A percentile compares a stretch with the other conserved stretches of the same genome.
phyloP scores from a whole-genome alignment of 1,140 invertebrate genomes.

The Tetramorium parvispinum region DNA sequence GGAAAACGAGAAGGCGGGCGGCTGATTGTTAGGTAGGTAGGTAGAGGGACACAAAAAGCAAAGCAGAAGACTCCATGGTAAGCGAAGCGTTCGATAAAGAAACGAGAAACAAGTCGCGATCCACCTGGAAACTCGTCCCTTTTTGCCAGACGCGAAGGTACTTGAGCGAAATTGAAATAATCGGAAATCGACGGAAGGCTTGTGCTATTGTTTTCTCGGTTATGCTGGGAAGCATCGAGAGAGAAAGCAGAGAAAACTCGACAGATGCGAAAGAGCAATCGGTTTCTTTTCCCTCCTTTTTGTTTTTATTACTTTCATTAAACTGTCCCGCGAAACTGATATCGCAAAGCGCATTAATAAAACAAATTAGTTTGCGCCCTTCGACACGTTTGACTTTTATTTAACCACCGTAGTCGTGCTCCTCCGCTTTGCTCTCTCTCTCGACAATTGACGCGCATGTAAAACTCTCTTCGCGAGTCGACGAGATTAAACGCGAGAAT shows the following conservation, averaged over 20 bases:
- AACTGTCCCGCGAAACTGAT: conserved; percentile 50
- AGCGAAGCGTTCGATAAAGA: conserved; percentile 57
- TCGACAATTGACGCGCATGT: conserved; percentile 39
- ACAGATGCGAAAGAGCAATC: conserved; percentile 12
- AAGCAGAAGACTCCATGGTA: conserved; percentile 39
- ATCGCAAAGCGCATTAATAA: conserved; percentile 34
- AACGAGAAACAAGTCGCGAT: conserved; percentile 53
- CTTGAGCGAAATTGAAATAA: conserved; percentile 69
- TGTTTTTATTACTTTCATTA: conserved; percentile 41
- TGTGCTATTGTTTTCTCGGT: conserved; percentile 50
- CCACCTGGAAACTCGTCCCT: conserved; percentile 11
- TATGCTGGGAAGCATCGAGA: neutral
- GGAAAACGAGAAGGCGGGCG: conserved; percentile 10
- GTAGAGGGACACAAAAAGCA: conserved; percentile 10
- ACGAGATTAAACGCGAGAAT: conserved; percentile 61
- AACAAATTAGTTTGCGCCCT: conserved; percentile 42
- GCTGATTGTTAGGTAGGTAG: conserved; percentile 32
- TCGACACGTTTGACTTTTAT: conserved; percentile 51
- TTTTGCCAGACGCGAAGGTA: conserved; percentile 65
- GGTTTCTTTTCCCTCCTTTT: neutral
- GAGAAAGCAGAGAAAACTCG: neutral
- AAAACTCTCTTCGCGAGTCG: conserved; percentile 56
- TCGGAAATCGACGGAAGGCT: conserved; percentile 65
- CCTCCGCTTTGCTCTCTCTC: neutral
- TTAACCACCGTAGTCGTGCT: conserved; percentile 38